These are phyloP conservation scores for Limanda limanda DNA, from an alignment of 2,113 vertebrate genomes.

Conservation along the genomic window DNA sequence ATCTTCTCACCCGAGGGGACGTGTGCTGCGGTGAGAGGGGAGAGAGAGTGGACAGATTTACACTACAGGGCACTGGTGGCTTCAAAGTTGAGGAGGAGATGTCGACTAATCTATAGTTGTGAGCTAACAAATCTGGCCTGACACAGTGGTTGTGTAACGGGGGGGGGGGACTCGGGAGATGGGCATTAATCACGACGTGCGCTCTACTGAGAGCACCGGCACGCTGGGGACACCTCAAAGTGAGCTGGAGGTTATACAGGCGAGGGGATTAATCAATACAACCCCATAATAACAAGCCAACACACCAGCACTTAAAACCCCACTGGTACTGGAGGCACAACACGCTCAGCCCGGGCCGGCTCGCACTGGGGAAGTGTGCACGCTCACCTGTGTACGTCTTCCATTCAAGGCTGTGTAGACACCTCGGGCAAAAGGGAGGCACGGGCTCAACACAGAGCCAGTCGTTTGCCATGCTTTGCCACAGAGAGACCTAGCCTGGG, in stretches of 20 bases:
- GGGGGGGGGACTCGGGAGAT: slow-evolving; percentile 84
- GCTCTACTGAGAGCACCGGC: slow-evolving; percentile 86
- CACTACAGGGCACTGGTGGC: slow-evolving; percentile 84
- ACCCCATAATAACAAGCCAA: slow-evolving; percentile 82
- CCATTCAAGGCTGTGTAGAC: slow-evolving; percentile 17
- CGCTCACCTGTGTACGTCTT: not conserved
- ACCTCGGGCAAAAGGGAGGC: not conserved
- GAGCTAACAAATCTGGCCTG: slow-evolving; percentile 92
- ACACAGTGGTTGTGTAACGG: slow-evolving; percentile 87
- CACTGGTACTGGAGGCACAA: slow-evolving; percentile 63
- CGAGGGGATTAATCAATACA: slow-evolving; percentile 92
- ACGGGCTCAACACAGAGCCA: no score
- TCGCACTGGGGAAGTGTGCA: slow-evolving; percentile 9
- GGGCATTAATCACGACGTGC: slow-evolving; percentile 92
- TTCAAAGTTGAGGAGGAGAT: slow-evolving; percentile 92
- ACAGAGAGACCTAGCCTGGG: not conserved
- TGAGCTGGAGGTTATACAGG: slow-evolving; percentile 89
- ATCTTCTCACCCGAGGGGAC: slow-evolving; percentile 87
- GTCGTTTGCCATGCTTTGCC: slow-evolving; percentile 6
- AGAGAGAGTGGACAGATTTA: slow-evolving; percentile 88
- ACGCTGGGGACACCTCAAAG: slow-evolving; percentile 87
- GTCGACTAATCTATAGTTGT: slow-evolving; percentile 95
- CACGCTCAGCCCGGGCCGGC: slow-evolving; percentile 33
- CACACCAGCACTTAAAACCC: slow-evolving; percentile 85
- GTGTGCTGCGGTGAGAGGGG: slow-evolving; percentile 41